A percentile compares a stretch with the other conserved stretches of the same genome.
Conservation (phyloP, 2,797 vertebrate genomes). For the Odontamblyopus lacepedii region DNA sequence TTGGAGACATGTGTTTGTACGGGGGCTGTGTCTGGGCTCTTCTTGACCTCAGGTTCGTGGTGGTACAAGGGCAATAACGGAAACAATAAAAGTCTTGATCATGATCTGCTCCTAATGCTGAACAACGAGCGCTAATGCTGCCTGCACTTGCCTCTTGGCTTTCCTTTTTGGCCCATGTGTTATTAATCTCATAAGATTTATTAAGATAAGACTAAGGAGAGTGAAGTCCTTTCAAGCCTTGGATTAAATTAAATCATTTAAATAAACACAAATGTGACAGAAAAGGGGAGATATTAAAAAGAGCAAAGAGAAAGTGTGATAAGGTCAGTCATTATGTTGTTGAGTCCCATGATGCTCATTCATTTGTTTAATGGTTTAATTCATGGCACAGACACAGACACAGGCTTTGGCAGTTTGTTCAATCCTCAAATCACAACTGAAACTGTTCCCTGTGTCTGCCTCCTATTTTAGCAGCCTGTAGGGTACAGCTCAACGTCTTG, state of each 20-base stretch:
- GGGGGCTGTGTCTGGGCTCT: conserved; percentile 23
- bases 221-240: conserved; percentile 5
- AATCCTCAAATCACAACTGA: conserved; percentile 43
- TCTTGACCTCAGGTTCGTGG: conserved; percentile 23
- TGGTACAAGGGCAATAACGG: neutral
- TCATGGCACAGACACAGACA: conserved; percentile 53
- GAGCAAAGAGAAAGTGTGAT: conserved; percentile 38
- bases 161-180: conserved; percentile 23
- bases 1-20: conserved; percentile 41
- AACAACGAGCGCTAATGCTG: conserved; percentile 25
- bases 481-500: conserved; percentile 17
- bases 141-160: conserved; percentile 11
- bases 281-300: conserved; percentile 24
- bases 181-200: conserved; percentile 28
- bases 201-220: conserved; percentile 7
- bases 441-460: conserved; percentile 36
- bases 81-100: conserved; percentile 30
- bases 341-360: conserved; percentile 56
- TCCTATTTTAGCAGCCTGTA: conserved; percentile 21
- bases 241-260: conserved; percentile 24
- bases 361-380: conserved; percentile 70
- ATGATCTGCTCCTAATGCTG: conserved; percentile 23
- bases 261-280: conserved; percentile 13
- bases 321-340: conserved; percentile 47
- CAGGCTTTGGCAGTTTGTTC: conserved; percentile 35